These are phyloP conservation scores for Micromussa lordhowensis DNA, from an alignment of 92 coral and sea anemone species.

Conservation along the genomic window DNA sequence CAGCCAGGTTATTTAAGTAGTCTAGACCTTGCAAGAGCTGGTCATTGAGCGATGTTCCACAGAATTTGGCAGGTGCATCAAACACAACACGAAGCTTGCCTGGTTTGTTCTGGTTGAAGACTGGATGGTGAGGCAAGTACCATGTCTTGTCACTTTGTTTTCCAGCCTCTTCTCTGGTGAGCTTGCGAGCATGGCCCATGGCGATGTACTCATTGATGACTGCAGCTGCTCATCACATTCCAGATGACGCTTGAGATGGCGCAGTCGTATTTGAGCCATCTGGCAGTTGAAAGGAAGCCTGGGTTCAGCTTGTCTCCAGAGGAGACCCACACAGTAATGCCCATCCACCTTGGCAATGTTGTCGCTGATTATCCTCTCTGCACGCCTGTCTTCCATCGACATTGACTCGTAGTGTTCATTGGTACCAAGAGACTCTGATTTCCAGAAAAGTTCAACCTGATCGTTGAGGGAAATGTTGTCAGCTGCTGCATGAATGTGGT, in stretches of 20 bases:
- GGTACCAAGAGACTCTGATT: too few species aligned
- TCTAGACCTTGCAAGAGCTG: slow-evolving; percentile 63
- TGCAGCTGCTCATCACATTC: slow-evolving; percentile 31
- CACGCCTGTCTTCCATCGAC: too few species aligned
- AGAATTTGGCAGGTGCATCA: slow-evolving; percentile 39
- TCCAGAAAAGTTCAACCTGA: too few species aligned
- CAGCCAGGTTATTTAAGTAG: slow-evolving; percentile 46
- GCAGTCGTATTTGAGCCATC: slow-evolving; percentile 51
- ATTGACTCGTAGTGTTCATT: too few species aligned
- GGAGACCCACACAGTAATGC: too few species aligned
- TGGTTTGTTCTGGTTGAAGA: slow-evolving; percentile 39
- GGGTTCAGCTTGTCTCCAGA: slow-evolving; percentile 40
- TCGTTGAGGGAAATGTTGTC: too few species aligned
- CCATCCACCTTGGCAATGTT: too few species aligned
- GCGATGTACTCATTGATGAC: slow-evolving; percentile 39
- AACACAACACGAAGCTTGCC: slow-evolving; percentile 55
- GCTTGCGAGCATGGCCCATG: slow-evolving; percentile 48
- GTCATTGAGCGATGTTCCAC: slow-evolving; percentile 35
- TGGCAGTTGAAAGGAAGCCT: slow-evolving; percentile 42
- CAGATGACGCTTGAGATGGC: slow-evolving; percentile 45
- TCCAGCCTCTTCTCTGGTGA: slow-evolving; percentile 9
- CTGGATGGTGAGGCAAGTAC: slow-evolving; percentile 62
- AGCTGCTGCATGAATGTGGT: too few species aligned
- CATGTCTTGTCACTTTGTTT: slow-evolving; percentile 29
- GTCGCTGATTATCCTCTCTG: too few species aligned